Base-by-base conservation (phyloP, 1,140 invertebrate species). In the Aphelinus certus region DNA sequence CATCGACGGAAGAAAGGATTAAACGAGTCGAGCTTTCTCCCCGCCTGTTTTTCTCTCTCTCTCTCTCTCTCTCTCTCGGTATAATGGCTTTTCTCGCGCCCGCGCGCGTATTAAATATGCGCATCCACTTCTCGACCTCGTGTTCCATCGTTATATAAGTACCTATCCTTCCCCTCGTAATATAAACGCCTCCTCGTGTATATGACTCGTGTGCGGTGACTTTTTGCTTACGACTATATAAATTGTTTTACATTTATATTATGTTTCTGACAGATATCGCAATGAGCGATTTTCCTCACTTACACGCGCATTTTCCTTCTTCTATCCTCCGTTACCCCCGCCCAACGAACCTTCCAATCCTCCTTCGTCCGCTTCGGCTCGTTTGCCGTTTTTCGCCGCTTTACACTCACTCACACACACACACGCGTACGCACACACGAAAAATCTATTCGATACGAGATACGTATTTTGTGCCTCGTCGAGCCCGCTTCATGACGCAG, bases 211-310 rank as follows among this genome's bases (percentile, higher is more conserved):
- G 73, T 64, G 53, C 3, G 9, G 48, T 75, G 69, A 10, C 47
- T 64, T 74, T 62, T 74, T 75, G 53, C 9, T 74, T 74, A 65
- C 3, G 26, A 7, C 26, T 60, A 26, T 60, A 71, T 70, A 75
- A 75, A 75, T 75, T 71, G 68, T 71, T 75, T 75, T 75, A 75
- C 73, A 75, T 66, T 75, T 75, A 75, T 75, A 61, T 70, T 75
- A 71, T 75, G 73, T 71, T 75, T 71, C 67, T 66, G 73, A 75
- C 56, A 75, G 56, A 65, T 66, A 75, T 71, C 73, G 73, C 68
- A 71, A 60, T 6, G 51, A 70, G 73, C 67, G 56, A 71, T 63
- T 55, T 74, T 67, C n/a, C 68, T 66, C 42, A 64, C 55, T 56
- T 64, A 46, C 48, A 64, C 26, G 26, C 26, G 26, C 26, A 26